Base-by-base conservation (phyloP, 2,113 vertebrate species). In the Sisor rabdophorus region DNA sequence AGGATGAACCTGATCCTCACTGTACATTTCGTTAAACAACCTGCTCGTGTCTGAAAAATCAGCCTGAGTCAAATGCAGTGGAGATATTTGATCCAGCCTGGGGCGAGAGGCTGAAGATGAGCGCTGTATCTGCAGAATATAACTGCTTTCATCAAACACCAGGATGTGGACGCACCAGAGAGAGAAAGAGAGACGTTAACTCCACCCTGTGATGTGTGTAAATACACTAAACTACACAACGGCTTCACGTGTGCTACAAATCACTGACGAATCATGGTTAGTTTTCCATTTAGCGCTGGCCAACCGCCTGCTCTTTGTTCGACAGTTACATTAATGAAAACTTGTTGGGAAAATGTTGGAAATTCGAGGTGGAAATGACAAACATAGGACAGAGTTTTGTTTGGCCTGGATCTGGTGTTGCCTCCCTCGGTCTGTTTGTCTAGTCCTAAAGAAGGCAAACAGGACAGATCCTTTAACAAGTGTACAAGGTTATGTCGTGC, bases 71-170 rank as follows among this genome's bases (percentile, higher is more conserved):
- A 67, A 69, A 80, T 44, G 36, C 55, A 69, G n/a, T 54, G 2
- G 22, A 50, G 71, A 44, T 28, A 72, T 78, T 44, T 78, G 58
- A 72, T 71, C 56, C 32, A 54, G 75, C 64, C 75, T 70, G 40
- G 7, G 68, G 64, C 36, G 78, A 70, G 26, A 26, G 32, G 24
- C 56, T 68, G 32, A 47, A 75, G 76, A 78, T 50, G 36, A 63
- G 64, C 61, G 68, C 69, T 16, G 24, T 76, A 53, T 78, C 64
- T 74, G 65, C 40, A 58, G 50, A 75, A 71, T 70, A 56, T 30
- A 61, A 20, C 44, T 78, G n/a, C 56, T 47, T 71, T 36, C 17
- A 53, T 48, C 28, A 71, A 28, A 73, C 75, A 73, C 68, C 73
- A 76, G 59, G 73, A 71, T 53, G 74, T 67, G 32, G 69, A 65